These are phyloP conservation scores for Babyrousa celebensis DNA, from an alignment of 2,797 vertebrate species.

Conservation along the genomic window DNA sequence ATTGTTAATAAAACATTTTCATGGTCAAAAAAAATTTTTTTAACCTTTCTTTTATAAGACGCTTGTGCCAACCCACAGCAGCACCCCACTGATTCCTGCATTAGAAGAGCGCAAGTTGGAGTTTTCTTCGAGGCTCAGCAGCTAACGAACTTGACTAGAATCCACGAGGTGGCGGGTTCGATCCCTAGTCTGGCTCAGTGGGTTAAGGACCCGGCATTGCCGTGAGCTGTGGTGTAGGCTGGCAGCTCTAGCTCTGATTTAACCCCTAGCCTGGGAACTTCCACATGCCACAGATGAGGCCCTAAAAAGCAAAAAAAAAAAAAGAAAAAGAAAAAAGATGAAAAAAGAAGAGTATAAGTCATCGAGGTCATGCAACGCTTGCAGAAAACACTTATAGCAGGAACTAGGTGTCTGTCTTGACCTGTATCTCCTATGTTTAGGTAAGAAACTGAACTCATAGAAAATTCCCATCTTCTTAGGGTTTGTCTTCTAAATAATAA, in stretches of 20 bases:
- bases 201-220: too few relatives aligned
- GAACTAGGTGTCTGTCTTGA: neutral
- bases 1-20: constrained; percentile 51
- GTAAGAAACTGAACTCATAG: constrained; percentile 36
- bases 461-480: constrained; percentile 18
- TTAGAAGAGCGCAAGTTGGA: neutral
- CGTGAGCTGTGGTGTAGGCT: too few relatives aligned
- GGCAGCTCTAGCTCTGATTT: too few relatives aligned
- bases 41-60: neutral
- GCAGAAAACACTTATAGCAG: neutral
- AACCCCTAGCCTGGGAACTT: too few relatives aligned
- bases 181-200: too few relatives aligned
- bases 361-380: neutral
- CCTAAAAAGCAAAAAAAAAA: too few relatives aligned
- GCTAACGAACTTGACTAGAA: too few relatives aligned
- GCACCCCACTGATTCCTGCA: neutral
- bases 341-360: too few relatives aligned
- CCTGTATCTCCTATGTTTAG: neutral
- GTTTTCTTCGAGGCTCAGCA: too few relatives aligned
- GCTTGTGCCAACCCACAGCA: neutral
- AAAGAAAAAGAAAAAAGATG: too few relatives aligned
- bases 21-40: neutral
- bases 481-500: constrained; percentile 64
- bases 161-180: too few relatives aligned
- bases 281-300: too few relatives aligned